Evolutionary conservation across 2,113 vertebrate genomes (phyloP).

Genomic region (Pipa parva): DNA sequence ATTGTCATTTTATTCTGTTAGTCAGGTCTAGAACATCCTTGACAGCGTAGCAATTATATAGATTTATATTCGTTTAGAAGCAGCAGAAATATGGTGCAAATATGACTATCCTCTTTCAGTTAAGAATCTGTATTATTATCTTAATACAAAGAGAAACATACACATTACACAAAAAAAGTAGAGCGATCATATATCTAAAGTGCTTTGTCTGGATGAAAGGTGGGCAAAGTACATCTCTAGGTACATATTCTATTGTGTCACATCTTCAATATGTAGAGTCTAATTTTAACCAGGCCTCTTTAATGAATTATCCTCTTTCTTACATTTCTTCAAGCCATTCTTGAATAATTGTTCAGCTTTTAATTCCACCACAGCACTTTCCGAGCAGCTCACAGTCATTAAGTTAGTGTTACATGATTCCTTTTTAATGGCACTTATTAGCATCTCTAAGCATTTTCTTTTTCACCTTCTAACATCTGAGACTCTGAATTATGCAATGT

Average conservation of each 20-base stretch:
- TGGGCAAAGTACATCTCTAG: constrained; percentile 74
- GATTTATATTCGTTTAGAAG: no score
- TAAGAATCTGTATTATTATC: no score
- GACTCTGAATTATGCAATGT: constrained; percentile 43
- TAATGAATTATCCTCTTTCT: constrained; percentile 65
- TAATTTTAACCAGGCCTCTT: constrained; percentile 55
- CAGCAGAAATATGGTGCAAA: no score
- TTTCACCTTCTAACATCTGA: constrained; percentile 56
- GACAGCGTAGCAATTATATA: no score
- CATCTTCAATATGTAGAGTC: constrained; percentile 61
- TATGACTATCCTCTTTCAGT: no score
- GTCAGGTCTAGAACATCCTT: no score
- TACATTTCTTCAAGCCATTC: constrained; percentile 64
- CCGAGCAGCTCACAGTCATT: constrained; percentile 66
- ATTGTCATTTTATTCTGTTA: no score
- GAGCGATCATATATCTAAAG: no score
- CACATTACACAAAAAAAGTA: no score
- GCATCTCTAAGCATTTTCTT: constrained; percentile 55
- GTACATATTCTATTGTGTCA: constrained; percentile 73
- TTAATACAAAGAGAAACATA: no score
- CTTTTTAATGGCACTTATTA: constrained; percentile 59
- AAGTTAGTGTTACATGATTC: constrained; percentile 63
- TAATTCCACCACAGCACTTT: constrained; percentile 65
- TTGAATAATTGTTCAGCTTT: constrained; percentile 71
- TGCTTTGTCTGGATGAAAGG: no score